Conservation (phyloP, 1,140 invertebrate species). For the Brachionus rotundiformis region DNA sequence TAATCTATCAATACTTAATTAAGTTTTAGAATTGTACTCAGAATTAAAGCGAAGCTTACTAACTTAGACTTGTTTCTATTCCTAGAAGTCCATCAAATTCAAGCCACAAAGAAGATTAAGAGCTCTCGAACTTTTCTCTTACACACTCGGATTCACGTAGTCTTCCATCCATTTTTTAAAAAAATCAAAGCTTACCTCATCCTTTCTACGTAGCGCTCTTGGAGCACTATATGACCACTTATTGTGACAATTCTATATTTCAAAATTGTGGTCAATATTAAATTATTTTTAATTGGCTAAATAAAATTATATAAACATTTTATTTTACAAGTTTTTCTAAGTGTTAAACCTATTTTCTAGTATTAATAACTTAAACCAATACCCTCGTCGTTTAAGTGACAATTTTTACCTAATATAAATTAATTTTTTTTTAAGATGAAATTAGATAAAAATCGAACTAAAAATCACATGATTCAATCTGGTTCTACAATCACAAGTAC, state of each 20-base stretch:
- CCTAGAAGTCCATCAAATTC: constrained; percentile 10
- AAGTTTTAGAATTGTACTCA: background rate
- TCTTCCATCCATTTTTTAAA: background rate
- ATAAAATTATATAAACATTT: too few relatives aligned
- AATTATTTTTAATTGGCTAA: too few relatives aligned
- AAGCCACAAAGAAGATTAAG: constrained; percentile 24
- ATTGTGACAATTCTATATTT: too few relatives aligned
- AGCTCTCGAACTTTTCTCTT: background rate
- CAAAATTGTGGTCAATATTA: too few relatives aligned
- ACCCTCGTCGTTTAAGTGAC: background rate
- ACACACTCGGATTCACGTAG: background rate
- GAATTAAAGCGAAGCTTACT: background rate
- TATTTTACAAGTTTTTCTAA: background rate
- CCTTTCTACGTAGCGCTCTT: background rate
- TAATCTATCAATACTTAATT: constrained; percentile 42
- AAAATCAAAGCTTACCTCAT: background rate
- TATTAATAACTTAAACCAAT: background rate
- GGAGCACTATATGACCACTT: too few relatives aligned
- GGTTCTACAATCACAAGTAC: background rate
- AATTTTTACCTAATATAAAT: background rate
- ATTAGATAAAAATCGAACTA: constrained; percentile 2
- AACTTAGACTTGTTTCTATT: background rate
- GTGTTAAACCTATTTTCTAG: background rate
- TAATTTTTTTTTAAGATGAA: constrained; percentile 25
- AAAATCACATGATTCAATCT: background rate